Evolutionary conservation across 1,140 invertebrate species (phyloP).

Genomic region (Heliconius nattereri): DNA sequence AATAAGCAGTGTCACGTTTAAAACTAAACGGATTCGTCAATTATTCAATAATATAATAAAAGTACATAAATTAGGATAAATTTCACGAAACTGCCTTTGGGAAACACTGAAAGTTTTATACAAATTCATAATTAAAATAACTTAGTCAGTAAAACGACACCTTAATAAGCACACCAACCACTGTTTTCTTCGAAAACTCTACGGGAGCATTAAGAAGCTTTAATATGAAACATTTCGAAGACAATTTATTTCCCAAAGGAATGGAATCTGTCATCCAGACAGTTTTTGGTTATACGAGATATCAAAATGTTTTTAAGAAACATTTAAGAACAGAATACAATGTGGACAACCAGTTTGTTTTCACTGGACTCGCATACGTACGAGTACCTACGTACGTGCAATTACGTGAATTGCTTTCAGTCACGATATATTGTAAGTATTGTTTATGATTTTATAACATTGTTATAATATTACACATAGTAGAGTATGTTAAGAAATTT

Average conservation of each 20-base stretch:
- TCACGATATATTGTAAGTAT: conserved; percentile 17
- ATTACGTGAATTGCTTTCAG: not conserved
- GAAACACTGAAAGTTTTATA: not conserved
- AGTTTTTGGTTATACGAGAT: conserved; percentile 9
- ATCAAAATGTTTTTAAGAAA: conserved; percentile 14
- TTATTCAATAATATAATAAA: too few relatives aligned
- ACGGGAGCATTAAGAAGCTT: not conserved
- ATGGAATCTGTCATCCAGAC: conserved; percentile 11
- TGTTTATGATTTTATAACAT: not conserved
- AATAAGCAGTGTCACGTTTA: too few relatives aligned
- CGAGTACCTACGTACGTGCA: not conserved
- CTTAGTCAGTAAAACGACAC: not conserved
- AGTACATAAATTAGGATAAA: too few relatives aligned
- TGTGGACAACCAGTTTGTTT: conserved; percentile 15
- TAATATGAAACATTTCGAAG: not conserved
- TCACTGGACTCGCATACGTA: conserved; percentile 2
- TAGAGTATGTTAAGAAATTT: not conserved
- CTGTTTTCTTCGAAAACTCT: not conserved
- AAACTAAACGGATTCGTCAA: not conserved
- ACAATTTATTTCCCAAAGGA: conserved; percentile 11
- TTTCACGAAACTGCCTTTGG: not conserved
- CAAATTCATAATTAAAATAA: not conserved
- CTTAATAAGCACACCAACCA: not conserved
- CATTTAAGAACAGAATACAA: not conserved
- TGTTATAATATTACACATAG: not conserved